phyloP scores from a whole-genome alignment of 2,113 vertebrate species.

The Paratilapia polleni region DNA sequence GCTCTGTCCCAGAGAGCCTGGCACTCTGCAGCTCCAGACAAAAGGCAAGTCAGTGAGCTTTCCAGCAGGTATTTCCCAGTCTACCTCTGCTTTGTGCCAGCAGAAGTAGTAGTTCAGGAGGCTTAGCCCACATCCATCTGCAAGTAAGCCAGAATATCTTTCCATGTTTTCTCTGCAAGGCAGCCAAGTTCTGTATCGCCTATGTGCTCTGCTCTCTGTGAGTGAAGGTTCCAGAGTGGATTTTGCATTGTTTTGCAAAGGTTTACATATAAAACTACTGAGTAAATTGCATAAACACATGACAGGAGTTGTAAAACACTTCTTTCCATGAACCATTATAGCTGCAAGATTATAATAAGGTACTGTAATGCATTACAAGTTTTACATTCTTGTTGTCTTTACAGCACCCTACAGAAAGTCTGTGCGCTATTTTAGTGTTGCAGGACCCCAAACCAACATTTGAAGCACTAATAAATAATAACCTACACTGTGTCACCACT shows the following conservation, averaged over 20 bases:
- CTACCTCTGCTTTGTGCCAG: slow-evolving; percentile 36
- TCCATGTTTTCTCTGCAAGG: slow-evolving; percentile 17
- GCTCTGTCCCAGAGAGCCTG: slow-evolving; percentile 3
- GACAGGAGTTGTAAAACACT: slow-evolving; percentile 31
- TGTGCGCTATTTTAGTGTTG: neutral
- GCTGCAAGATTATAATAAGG: neutral
- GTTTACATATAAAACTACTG: slow-evolving; percentile 28
- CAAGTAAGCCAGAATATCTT: slow-evolving; percentile 32
- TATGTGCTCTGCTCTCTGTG: neutral
- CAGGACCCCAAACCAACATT: neutral
- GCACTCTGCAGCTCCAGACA: slow-evolving; percentile 4
- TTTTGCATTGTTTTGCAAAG: slow-evolving; percentile 39
- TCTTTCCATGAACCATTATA: neutral
- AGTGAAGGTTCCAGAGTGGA: slow-evolving; percentile 12
- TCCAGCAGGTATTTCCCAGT: slow-evolving; percentile 59
- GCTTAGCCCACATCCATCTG: slow-evolving; percentile 50
- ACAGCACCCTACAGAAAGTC: neutral
- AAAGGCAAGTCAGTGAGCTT: slow-evolving; percentile 22
- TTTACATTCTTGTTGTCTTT: neutral
- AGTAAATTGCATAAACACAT: slow-evolving; percentile 17
- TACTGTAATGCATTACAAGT: neutral
- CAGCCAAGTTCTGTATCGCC: slow-evolving; percentile 48
- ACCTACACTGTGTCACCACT: neutral
- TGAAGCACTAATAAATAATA: neutral
- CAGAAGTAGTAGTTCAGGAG: slow-evolving; percentile 46